Evolutionary conservation across 2,113 vertebrate genomes (phyloP).

Genomic region (Uria aalge): DNA sequence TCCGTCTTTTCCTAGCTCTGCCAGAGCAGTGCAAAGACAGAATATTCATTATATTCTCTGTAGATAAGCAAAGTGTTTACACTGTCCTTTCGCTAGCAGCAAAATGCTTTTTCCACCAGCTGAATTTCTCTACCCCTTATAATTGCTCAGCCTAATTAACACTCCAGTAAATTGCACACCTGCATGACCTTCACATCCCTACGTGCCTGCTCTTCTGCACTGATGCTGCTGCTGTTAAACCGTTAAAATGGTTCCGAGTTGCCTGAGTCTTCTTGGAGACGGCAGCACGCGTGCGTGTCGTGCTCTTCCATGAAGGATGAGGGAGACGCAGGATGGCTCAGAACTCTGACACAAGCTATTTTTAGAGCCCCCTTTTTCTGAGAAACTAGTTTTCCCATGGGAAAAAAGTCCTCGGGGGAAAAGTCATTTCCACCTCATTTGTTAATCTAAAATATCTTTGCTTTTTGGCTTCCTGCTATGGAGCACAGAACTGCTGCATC

Average conservation of each 20-base stretch:
- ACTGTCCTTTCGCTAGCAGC: neutral
- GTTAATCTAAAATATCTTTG: conserved; percentile 61
- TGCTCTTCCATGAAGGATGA: neutral
- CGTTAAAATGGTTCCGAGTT: neutral
- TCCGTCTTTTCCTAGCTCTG: neutral
- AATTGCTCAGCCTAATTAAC: conserved; percentile 28
- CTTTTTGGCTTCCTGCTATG: conserved; percentile 55
- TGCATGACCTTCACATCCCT: neutral
- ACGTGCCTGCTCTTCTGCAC: neutral
- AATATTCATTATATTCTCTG: neutral
- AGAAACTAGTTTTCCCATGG: conserved; percentile 43
- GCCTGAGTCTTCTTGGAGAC: neutral
- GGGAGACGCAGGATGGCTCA: conserved; percentile 18
- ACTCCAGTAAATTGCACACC: neutral
- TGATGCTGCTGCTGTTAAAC: neutral
- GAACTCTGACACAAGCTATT: conserved; percentile 13
- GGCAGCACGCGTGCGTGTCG: fast-evolving
- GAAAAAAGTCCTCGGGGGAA: conserved; percentile 34
- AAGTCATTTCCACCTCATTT: conserved; percentile 63
- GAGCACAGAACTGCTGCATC: conserved; percentile 55
- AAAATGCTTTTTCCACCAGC: neutral
- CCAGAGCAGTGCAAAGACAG: neutral
- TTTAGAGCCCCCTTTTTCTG: neutral
- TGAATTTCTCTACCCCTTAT: neutral
- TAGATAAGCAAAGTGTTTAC: neutral